phyloP scores from a whole-genome alignment of 2,113 vertebrate genomes.

The Corapipo altera region DNA sequence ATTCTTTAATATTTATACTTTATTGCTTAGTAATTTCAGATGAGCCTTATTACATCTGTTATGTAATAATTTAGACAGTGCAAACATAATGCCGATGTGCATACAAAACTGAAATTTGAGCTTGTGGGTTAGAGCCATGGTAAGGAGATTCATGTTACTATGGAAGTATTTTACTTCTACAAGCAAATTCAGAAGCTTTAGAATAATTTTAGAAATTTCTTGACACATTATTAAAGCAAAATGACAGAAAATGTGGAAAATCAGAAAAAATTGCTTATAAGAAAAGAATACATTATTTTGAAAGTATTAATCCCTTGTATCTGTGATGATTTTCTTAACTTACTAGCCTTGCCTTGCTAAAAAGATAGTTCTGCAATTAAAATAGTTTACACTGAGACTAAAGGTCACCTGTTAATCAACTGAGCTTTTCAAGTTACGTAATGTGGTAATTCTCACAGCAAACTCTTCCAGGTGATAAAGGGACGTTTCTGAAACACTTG shows the following conservation, averaged over 20 bases:
- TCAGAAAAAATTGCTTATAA: neutral
- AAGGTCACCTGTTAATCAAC: neutral
- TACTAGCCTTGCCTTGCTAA: neutral
- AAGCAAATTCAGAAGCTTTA: neutral
- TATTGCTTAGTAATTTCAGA: neutral
- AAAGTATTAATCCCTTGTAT: neutral
- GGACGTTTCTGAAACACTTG: neutral
- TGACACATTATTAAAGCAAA: neutral
- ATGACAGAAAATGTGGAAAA: neutral
- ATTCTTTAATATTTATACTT: neutral
- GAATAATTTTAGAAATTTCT: neutral
- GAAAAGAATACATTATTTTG: neutral
- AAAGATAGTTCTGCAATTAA: neutral
- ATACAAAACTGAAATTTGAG: neutral
- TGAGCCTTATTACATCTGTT: neutral
- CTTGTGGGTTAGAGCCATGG: neutral
- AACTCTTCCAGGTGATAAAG: neutral
- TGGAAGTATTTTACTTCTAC: neutral
- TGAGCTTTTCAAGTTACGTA: neutral
- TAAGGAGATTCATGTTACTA: neutral
- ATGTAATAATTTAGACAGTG: neutral
- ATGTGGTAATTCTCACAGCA: neutral
- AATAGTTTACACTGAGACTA: neutral
- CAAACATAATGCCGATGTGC: neutral
- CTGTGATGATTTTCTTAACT: neutral